Evolutionary conservation across 2,113 vertebrate species (phyloP).

Genomic region (Ptilorrhoa leucosticta): DNA sequence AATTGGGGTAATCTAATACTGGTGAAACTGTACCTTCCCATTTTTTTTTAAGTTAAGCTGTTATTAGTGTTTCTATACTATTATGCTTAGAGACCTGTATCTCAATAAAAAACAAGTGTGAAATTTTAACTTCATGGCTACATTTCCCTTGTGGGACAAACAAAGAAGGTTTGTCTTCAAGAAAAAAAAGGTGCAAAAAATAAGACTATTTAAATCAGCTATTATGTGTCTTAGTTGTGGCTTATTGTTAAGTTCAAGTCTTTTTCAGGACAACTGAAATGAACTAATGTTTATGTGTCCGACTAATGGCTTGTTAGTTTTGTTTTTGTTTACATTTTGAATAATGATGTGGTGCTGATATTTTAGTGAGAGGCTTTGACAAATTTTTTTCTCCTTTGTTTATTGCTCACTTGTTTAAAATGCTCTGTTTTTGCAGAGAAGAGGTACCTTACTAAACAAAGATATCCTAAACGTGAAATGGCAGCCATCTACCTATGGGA

Average conservation of each 20-base stretch:
- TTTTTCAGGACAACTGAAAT: not conserved
- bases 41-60: not conserved
- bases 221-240: not conserved
- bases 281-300: not conserved
- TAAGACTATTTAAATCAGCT: not conserved
- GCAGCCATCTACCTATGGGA: not conserved
- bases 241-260: not conserved
- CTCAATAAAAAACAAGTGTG: not conserved
- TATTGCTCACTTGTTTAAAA: not conserved
- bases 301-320: not conserved
- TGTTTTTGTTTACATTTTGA: not conserved
- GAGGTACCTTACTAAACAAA: not conserved
- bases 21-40: not conserved
- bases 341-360: not conserved
- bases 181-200: not conserved
- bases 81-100: not conserved
- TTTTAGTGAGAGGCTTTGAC: not conserved
- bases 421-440: not conserved
- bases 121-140: not conserved
- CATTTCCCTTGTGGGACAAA: not conserved
- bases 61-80: not conserved
- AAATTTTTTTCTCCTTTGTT: not conserved
- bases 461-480: not conserved
- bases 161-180: not conserved
- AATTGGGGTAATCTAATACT: not conserved